Evolutionary conservation across 2,113 vertebrate genomes (phyloP), one percentile per base, ranked within the genome.

Genomic region (Eclectus roratus): DNA sequence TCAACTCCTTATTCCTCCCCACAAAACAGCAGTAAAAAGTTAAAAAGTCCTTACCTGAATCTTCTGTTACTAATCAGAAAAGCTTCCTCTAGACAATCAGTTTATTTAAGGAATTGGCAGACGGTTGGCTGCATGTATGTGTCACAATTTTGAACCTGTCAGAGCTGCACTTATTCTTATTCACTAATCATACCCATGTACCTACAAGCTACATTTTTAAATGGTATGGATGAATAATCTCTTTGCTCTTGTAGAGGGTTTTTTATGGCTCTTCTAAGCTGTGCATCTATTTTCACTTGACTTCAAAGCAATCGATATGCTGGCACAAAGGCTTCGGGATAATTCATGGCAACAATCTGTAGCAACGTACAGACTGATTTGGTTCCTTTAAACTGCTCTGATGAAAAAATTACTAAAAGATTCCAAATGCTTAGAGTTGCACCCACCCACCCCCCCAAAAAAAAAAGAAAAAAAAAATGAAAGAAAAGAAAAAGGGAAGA

Each of bases 211-310:
- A 61, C 58, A 91, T 92, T 94, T 95, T 96, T 63, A 85, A 96
- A 66, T 77, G 27, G 35, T 82, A 50, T 10, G 20, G 94, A 89
- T 92, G 84, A 96, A 92, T 96, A 95, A 95, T 85, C 41, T 93
- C 66, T 91, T 88, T 95, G 84, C 80, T 94, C 77, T 74, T 89
- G 50, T 68, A 56, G 46, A 80, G 21, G 39, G 20, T 53, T 92
- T 93, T 93, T 94, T 84, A 95, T 94, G 70, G 76, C 61, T 93
- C n/a, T 94, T 89, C 81, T 88, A 89, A 82, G 78, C 84, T 77
- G n/a, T 91, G 81, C 86, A 93, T 96, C 86, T 96, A 92, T 95
- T 95, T 96, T 94, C 89, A 83, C 91, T 96, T 93, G 91, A 93
- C 92, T 96, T 93, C 91, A 91, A 88, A 94, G 77, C 76, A 94